Evolutionary conservation across 37 sponge, comb jelly and placozoan genomes (phyloP), one percentile per base, ranked within the genome.

Genomic region (Axinella damicornis): DNA sequence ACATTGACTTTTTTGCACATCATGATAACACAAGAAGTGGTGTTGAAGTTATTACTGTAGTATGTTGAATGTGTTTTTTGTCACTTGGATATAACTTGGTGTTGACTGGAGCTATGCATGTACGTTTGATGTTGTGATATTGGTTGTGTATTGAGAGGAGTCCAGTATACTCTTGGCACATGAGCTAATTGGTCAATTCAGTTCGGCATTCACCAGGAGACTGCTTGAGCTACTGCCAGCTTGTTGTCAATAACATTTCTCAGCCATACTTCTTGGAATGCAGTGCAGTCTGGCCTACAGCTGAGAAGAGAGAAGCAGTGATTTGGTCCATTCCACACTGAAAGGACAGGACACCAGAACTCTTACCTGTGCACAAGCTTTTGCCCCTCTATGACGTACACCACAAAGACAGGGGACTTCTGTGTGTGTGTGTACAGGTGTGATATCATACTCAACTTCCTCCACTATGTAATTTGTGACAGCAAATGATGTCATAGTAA

Each of bases 351-450:
- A n/a, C n/a, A n/a, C n/a, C n/a, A n/a, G n/a, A n/a, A n/a, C n/a
- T 19, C 69, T 81, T 74, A 93, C 93, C 83, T 89, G 78, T 91
- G 95, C 6, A 94, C 88, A 0, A 92, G 53, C 71, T 85, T 66
- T 74, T 97, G 98, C 2, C 95, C 93, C 76, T 97, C 98, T 52
- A 97, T 72, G 28, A 94, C 89, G 70, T 90, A 97, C n/a, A 61
- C 16, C 40, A 63, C 22, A 39, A 9, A 25, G n/a, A 35, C 36
- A 5, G 25, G 41, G 35, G 39, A 71, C 16, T 71, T 71, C 46
- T 46, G 46, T 46, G 46, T 46, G 46, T 46, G 46, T 46, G 46
- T 46, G n/a, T n/a, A n/a, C n/a, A n/a, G n/a, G n/a, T n/a, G n/a
- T n/a, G n/a, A n/a, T n/a, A n/a, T n/a, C n/a, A n/a, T n/a, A n/a